Evolutionary conservation across 2,797 vertebrate genomes (phyloP), one percentile per base, ranked within the genome.

Genomic region (Otolemur crassicaudatus): DNA sequence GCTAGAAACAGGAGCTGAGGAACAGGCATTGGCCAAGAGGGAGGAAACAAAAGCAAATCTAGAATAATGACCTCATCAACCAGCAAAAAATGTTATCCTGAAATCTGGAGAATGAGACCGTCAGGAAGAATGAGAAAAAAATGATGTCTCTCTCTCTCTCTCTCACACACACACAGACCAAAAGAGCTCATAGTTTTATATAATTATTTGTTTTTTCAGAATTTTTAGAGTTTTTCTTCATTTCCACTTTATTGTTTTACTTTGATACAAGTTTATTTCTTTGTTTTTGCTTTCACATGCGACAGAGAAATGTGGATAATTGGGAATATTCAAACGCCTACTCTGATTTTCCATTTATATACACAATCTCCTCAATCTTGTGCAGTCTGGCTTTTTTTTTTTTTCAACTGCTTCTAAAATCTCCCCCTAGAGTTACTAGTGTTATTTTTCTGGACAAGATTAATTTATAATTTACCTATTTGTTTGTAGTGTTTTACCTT

Each of bases 191-290:
- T n/a, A 34, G 60, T 76, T 96, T 77, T 10, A 81, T 56, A 40
- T 23, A 90, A 61, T 85, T 56, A 61, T 22, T 63, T 67, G 37
- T 49, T 95, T 94, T n/a, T 61, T 95, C 17, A 92, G 77, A 79
- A 87, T 31, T 16, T 84, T 72, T 37, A 76, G 11, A 79, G 34
- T 14, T 17, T 72, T 22, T 27, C 40, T 40, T 60, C 31, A 79
- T 6, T 75, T 93, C 5, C 5, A 83, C 13, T 46, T 86, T 58
- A 37, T 70, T 29, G 4, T 80, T 94, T 75, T 2, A 84, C 0
- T 75, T 86, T 72, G 31, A 73, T 43, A 40, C 9, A 22, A 61
- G 58, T 58, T n/a, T 87, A 11, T 31, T 89, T 77, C 9, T n/a
- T 31, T 40, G 53, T 63, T 46, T 43, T 31, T 72, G 49, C 7